These are phyloP conservation scores for Paedocypris micromegethes DNA, from an alignment of 2,797 vertebrate genomes.

Conservation along the genomic window DNA sequence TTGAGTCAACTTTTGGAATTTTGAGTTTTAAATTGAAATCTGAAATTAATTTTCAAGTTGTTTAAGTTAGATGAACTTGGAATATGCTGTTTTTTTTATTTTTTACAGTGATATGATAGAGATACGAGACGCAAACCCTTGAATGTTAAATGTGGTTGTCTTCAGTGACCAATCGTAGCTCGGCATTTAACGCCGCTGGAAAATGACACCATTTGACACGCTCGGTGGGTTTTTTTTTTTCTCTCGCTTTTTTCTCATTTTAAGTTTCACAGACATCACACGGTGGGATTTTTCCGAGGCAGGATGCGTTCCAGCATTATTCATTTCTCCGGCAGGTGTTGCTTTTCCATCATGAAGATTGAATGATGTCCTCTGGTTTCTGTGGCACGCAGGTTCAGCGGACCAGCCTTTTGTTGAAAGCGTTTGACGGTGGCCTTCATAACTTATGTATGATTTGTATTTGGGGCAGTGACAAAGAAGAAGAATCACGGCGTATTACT, in stretches of 20 bases:
- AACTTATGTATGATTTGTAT: constrained; percentile 40
- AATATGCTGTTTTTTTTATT: too few species aligned
- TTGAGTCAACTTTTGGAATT: too few species aligned
- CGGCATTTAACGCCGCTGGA: too few species aligned
- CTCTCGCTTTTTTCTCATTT: constrained; percentile 44
- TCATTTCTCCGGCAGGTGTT: constrained; percentile 66
- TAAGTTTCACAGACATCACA: constrained; percentile 58
- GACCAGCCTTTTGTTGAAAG: constrained; percentile 50
- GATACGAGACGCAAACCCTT: too few species aligned
- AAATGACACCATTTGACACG: too few species aligned
- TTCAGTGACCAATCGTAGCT: too few species aligned
- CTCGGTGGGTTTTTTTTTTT: constrained; percentile 31
- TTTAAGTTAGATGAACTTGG: too few species aligned
- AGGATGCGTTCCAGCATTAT: constrained; percentile 55
- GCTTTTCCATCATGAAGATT: constrained; percentile 59
- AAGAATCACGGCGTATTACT: constrained; percentile 1
- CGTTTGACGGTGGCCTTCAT: constrained; percentile 30
- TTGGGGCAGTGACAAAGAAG: constrained; percentile 23
- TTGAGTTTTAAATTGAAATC: too few species aligned
- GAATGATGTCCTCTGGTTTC: constrained; percentile 60
- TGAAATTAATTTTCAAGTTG: too few species aligned
- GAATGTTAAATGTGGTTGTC: too few species aligned
- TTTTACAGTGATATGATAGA: too few species aligned
- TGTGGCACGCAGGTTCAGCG: constrained; percentile 46
- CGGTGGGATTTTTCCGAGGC: constrained; percentile 54